Base-by-base conservation (phyloP, 2,797 vertebrate genomes). In the Gadopsis bispinosus region DNA sequence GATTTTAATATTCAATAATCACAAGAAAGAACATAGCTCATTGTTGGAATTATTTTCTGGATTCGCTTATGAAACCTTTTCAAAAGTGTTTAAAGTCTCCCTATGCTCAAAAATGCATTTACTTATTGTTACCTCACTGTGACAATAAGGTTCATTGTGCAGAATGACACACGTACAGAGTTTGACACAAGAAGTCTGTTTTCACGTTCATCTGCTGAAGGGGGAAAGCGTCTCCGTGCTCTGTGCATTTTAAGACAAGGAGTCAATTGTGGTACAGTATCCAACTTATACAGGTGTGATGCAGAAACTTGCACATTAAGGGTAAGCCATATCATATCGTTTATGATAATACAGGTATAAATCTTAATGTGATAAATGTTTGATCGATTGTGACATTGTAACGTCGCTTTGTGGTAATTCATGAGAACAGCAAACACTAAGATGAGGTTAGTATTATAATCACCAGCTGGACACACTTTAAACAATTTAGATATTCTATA, bases 1-100 rank as follows among this genome's bases (percentile, higher is more conserved):
- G 3, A 76, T 75, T 85, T 72, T 33, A 71, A 64, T 22, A 37
- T 14, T 58, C 19, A 29, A 43, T 80, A 80, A 59, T 83, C 62
- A 64, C 59, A 43, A 56, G 51, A 68, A 69, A 63, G 2, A n/a
- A 41, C 20, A n/a, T 14, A 16, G 39, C 33, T 79, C 50, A 51
- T 83, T 45, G 58, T 45, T 74, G 29, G 17, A 51, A 65, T 48
- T 1, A 29, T 17, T 81, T 73, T 58, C 55, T 61, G 19, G 29
- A 75, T 73, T 68, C 74, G 47, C 39, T 70, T 51, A 33, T 59
- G 37, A 81, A 71, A 67, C 29, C 8, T 69, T 59, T 72, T 62
- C 10, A 51, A 17, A 75, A 67, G 41, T 2, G 9, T 61, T 77
- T 20, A 37, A 71, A 11, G 37, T 39, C 37, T 13, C 12, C 39